Evolutionary conservation across 2,113 vertebrate genomes (phyloP), one percentile per base, ranked within the genome.

Genomic region (Oxyura jamaicensis): DNA sequence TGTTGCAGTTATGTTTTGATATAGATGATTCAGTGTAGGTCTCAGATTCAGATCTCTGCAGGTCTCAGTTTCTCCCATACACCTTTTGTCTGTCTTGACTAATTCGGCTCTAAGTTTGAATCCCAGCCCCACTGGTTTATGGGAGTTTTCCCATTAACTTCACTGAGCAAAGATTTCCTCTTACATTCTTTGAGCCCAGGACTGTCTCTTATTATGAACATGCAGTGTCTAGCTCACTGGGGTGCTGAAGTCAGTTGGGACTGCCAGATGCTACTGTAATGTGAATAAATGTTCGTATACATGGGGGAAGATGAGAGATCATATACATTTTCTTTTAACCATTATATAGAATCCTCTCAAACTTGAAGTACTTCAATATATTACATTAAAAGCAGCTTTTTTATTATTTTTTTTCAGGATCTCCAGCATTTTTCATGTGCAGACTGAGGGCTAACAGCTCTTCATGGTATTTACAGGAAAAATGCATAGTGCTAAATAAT

Each of bases 401-500:
- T 80, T 85, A 86, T 79, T 83, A 52, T 76, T 80, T 91, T 18
- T 88, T 74, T 58, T 11, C 77, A 91, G 26, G 31, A 87, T 88
- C 63, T 83, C 77, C 46, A 76, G 85, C 60, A 87, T 91, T 93
- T 95, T 96, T 88, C 76, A 72, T 86, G 76, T 95, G 89, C 91
- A 95, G 86, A 92, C 91, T 93, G 83, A 91, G 86, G 89, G 72
- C 90, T 96, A 93, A 83, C 95, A 96, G 94, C 73, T 78, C 86
- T 96, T 94, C 69, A 63, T 90, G 44, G 91, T 97, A 95, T 73
- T 91, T 96, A 96, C 91, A 97, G 77, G 91, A 95, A 97, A 96
- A 97, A 94, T 58, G 90, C 89, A 92, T 88, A 48, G 96, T 96
- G 95, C 77, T 97, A 97, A 97, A 95, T 86, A 97, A 92, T 96